Percentiles rank a stretch among this genome's conserved stretches.
phyloP scores from a whole-genome alignment of 2,797 vertebrate species.

The Rousettus madagascariensis region DNA sequence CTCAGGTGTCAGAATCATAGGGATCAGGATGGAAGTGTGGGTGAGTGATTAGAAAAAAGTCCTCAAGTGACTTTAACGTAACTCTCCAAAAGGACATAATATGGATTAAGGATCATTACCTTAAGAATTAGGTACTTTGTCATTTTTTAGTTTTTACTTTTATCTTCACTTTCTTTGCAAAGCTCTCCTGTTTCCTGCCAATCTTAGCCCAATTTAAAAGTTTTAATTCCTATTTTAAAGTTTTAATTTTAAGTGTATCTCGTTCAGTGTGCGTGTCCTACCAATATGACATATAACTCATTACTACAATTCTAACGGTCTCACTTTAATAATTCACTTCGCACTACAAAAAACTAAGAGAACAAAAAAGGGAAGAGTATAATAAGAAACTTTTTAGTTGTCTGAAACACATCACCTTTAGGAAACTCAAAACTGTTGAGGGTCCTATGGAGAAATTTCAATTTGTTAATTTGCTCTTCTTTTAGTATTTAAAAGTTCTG shows the following conservation, averaged over 20 bases:
- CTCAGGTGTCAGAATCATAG: neutral
- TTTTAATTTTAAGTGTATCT: constrained; percentile 77
- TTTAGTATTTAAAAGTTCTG: constrained; percentile 78
- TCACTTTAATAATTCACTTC: constrained; percentile 86
- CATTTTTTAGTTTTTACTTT: neutral
- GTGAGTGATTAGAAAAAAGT: neutral
- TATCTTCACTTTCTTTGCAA: neutral
- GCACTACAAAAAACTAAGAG: constrained; percentile 76
- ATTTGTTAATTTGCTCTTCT: neutral
- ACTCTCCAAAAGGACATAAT: neutral
- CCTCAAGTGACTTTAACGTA: neutral
- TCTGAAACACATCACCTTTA: constrained; percentile 76
- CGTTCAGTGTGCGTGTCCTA: constrained; percentile 87
- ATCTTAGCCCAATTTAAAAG: neutral
- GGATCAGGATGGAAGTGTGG: neutral
- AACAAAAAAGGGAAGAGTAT: neutral
- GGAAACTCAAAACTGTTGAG: constrained; percentile 78
- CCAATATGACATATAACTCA: constrained; percentile 85
- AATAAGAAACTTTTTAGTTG: constrained; percentile 78
- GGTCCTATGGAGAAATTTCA: constrained; percentile 79
- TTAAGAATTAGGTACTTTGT: neutral
- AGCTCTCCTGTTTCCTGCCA: neutral
- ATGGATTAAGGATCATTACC: neutral
- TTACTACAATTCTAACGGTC: constrained; percentile 82
- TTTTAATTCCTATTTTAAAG: neutral